Percentiles rank a stretch among this genome's conserved stretches.
Evolutionary conservation across 2,113 vertebrate genomes (phyloP).

Genomic region (Spea bombifrons): DNA sequence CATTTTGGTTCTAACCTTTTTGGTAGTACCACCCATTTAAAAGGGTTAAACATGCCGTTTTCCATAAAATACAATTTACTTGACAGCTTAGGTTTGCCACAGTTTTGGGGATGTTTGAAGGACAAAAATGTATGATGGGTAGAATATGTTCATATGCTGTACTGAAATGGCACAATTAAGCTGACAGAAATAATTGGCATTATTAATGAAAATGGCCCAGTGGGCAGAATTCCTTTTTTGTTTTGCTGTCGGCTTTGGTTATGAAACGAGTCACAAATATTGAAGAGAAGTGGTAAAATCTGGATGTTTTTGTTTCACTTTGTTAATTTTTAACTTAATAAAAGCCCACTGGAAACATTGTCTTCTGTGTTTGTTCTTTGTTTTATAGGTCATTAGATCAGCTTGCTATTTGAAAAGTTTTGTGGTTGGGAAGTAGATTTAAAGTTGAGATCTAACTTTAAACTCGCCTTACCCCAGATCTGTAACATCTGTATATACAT

Average conservation of each 20-base stretch:
- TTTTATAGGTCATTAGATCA: neutral
- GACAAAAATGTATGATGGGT: neutral
- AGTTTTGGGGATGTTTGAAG: neutral
- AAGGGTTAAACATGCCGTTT: slow-evolving; percentile 23
- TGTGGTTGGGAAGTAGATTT: no score
- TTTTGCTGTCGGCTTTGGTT: slow-evolving; percentile 7
- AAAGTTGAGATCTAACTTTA: no score
- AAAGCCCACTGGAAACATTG: slow-evolving; percentile 72
- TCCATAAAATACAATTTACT: neutral
- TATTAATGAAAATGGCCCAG: slow-evolving; percentile 65
- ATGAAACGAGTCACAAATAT: slow-evolving; percentile 50
- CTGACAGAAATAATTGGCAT: slow-evolving; percentile 58
- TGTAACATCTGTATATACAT: no score
- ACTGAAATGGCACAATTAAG: slow-evolving; percentile 6
- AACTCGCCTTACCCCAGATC: no score
- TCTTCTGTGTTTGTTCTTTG: slow-evolving; percentile 32
- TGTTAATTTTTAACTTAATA: slow-evolving; percentile 70
- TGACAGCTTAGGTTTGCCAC: slow-evolving; percentile 15
- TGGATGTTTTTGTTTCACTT: slow-evolving; percentile 51
- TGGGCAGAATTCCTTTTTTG: slow-evolving; percentile 51
- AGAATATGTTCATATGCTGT: neutral
- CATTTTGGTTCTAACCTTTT: neutral
- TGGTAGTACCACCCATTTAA: neutral
- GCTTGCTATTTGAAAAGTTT: no score
- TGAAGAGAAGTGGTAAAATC: slow-evolving; percentile 63